Conservation (phyloP, 2,113 vertebrate species). For the Carassius auratus region DNA sequence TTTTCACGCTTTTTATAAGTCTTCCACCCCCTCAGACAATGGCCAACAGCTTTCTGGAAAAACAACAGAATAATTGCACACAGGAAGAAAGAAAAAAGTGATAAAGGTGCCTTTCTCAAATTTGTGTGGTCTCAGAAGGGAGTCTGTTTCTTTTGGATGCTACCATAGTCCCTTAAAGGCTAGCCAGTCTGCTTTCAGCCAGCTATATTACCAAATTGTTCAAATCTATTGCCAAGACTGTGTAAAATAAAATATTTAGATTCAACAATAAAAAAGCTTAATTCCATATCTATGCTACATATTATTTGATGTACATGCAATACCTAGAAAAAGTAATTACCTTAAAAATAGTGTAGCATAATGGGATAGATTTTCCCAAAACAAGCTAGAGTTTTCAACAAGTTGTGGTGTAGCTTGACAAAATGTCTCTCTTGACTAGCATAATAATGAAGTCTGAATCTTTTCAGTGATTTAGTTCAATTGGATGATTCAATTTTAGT, state of each 20-base stretch:
- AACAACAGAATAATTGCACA: constrained; percentile 25
- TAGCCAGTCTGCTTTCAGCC: neutral
- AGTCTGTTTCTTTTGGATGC: constrained; percentile 2
- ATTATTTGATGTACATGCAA: neutral
- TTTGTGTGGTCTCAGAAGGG: constrained; percentile 5
- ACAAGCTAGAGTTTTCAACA: neutral
- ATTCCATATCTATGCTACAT: no score
- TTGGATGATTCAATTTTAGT: neutral
- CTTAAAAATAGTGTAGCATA: neutral
- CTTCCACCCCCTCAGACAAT: constrained; percentile 37
- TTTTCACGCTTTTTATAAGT: constrained; percentile 30
- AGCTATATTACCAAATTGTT: neutral
- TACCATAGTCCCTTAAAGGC: constrained; percentile 11
- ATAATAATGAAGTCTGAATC: neutral
- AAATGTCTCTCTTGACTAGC: neutral
- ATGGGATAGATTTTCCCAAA: neutral
- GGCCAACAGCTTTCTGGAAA: constrained; percentile 29
- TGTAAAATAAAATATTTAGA: neutral
- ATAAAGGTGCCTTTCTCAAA: constrained; percentile 42
- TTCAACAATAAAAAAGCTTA: neutral
- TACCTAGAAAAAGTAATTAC: neutral
- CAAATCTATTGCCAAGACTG: neutral
- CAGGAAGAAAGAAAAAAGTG: neutral
- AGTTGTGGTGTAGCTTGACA: neutral
- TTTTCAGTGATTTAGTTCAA: neutral